Evolutionary conservation across 2,797 vertebrate species (phyloP).

Genomic region (Hypotaenidia philippensis): DNA sequence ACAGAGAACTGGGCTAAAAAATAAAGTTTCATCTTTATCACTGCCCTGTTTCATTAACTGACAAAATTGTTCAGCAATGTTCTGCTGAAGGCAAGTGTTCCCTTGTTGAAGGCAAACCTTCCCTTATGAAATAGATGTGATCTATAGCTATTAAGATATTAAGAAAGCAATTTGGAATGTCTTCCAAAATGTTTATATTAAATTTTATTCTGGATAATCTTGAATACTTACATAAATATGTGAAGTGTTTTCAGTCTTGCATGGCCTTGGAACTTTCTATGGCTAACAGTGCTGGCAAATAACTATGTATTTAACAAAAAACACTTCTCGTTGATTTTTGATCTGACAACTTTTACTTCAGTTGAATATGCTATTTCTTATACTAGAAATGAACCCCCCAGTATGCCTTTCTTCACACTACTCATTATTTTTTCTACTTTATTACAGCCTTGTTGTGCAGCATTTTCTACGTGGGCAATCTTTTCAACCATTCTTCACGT

Average conservation of each 20-base stretch:
- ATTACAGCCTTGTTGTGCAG: background rate
- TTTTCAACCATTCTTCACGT: background rate
- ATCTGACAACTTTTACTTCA: background rate
- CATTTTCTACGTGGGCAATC: background rate
- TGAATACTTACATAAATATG: background rate
- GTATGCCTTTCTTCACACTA: background rate
- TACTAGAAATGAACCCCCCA: background rate
- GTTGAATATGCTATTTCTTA: background rate
- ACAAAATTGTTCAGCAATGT: background rate
- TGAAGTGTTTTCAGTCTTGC: background rate
- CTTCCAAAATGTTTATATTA: background rate
- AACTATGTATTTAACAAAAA: background rate
- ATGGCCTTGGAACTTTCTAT: background rate
- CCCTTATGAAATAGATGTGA: background rate
- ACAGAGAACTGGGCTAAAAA: background rate
- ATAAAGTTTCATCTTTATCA: background rate
- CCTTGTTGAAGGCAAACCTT: background rate
- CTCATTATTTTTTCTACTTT: background rate
- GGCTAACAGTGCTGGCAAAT: background rate
- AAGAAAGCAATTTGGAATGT: background rate
- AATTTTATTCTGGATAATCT: background rate
- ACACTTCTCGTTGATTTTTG: background rate
- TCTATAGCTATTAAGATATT: background rate
- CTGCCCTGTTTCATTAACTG: background rate
- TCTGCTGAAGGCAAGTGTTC: background rate